A percentile compares a stretch with the other conserved stretches of the same genome.
These are phyloP conservation scores for Nematostella vectensis DNA, from an alignment of 92 coral and sea anemone genomes.

Conservation along the genomic window DNA sequence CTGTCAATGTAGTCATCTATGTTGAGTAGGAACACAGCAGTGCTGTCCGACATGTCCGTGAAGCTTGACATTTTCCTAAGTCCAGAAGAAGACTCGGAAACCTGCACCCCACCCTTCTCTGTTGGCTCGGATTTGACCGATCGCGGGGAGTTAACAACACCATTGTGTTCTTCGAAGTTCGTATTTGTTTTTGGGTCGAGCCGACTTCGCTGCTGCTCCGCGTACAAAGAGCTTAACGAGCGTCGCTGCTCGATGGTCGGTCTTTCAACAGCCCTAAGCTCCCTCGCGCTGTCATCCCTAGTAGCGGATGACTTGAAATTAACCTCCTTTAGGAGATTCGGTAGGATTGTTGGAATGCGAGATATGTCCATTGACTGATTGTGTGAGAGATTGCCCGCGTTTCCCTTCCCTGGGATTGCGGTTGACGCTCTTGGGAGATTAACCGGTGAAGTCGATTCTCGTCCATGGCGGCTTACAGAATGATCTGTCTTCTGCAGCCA, in stretches of 20 bases:
- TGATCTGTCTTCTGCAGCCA: neutral
- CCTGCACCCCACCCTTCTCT: neutral
- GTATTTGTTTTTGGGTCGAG: neutral
- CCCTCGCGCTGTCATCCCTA: neutral
- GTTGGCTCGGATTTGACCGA: slow-evolving; percentile 47
- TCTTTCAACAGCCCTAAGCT: neutral
- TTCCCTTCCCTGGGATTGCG: slow-evolving; percentile 25
- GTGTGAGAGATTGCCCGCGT: slow-evolving; percentile 5
- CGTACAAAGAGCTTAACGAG: slow-evolving; percentile 3
- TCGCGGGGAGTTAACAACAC: slow-evolving; percentile 31
- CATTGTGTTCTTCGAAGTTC: slow-evolving; percentile 9
- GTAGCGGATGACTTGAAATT: neutral
- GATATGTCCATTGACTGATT: slow-evolving; percentile 41
- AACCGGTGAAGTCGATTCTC: neutral
- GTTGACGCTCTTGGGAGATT: slow-evolving; percentile 28
- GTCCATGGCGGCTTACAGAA: neutral
- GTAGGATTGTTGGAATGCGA: slow-evolving; percentile 41
- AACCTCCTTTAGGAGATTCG: slow-evolving; percentile 35
- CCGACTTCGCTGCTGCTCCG: slow-evolving; percentile 4
- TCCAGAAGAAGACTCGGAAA: neutral
- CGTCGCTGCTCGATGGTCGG: slow-evolving; percentile 2
- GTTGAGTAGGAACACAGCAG: slow-evolving; percentile 60
- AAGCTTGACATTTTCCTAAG: neutral
- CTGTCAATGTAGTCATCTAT: slow-evolving; percentile 87
- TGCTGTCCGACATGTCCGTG: slow-evolving; percentile 9